Conservation (phyloP, 2,797 vertebrate genomes). For the Karalla daura region DNA sequence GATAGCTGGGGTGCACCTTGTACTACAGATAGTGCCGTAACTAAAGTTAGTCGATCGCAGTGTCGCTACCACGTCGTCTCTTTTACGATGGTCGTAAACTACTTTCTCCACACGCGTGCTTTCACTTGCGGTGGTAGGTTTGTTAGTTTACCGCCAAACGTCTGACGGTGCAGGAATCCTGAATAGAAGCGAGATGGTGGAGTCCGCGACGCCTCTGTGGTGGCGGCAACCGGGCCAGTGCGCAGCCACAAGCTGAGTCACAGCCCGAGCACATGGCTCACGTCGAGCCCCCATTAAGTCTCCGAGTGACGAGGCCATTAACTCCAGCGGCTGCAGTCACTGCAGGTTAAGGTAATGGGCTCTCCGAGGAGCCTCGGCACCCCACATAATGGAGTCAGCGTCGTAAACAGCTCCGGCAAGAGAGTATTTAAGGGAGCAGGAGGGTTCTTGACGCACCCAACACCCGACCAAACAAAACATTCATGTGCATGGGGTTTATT, state of each 20-base stretch:
- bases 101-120: too few relatives aligned
- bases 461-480: not conserved
- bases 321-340: slow-evolving; percentile 4
- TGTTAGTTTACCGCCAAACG: too few relatives aligned
- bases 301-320: slow-evolving; percentile 37
- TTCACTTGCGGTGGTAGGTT: too few relatives aligned
- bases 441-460: not conserved
- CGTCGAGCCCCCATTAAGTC: slow-evolving; percentile 33
- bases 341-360: slow-evolving; percentile 28
- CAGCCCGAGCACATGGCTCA: slow-evolving; percentile 11
- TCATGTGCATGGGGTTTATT: not conserved
- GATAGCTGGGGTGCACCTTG: too few relatives aligned
- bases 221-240: not conserved
- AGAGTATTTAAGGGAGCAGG: slow-evolving; percentile 3
- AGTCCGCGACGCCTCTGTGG: not conserved
- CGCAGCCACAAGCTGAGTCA: not conserved
- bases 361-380: slow-evolving; percentile 12
- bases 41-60: too few relatives aligned
- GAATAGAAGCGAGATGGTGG: not conserved
- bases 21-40: too few relatives aligned
- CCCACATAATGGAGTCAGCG: slow-evolving; percentile 14
- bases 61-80: too few relatives aligned
- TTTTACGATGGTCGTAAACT: too few relatives aligned
- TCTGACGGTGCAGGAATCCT: not conserved
- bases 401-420: slow-evolving; percentile 5